These are phyloP conservation scores for Sceliomorpha sp. DNA, from an alignment of 2,888 invertebrate species.

Conservation along the genomic window DNA sequence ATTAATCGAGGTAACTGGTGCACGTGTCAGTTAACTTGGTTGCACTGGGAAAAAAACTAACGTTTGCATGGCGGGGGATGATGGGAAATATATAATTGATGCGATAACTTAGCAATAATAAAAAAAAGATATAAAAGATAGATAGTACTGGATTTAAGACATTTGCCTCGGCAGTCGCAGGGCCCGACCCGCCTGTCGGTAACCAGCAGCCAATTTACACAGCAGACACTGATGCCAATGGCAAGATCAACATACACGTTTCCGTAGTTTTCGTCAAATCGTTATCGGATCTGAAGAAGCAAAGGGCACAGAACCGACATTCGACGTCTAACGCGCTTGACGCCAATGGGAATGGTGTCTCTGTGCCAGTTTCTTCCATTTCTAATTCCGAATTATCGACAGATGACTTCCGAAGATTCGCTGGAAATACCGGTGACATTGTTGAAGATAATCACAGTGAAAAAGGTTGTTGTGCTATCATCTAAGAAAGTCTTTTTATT, in stretches of 20 bases:
- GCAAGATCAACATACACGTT: constrained; percentile 93
- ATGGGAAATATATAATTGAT: too few relatives aligned
- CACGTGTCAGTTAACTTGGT: too few relatives aligned
- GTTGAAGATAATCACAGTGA: constrained; percentile 87
- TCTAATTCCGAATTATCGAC: constrained; percentile 74
- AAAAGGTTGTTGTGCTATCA: constrained; percentile 87
- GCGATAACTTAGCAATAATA: not conserved
- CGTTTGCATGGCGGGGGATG: too few relatives aligned
- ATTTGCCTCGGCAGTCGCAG: constrained; percentile 78
- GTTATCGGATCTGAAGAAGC: constrained; percentile 95
- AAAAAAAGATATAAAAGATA: constrained; percentile 42
- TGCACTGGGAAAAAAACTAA: too few relatives aligned
- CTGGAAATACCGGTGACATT: constrained; percentile 89
- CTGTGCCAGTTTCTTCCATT: constrained; percentile 78
- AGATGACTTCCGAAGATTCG: constrained; percentile 82
- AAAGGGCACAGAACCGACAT: constrained; percentile 90
- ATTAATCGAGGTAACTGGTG: too few relatives aligned
- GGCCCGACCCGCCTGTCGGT: constrained; percentile 72
- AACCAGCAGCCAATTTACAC: constrained; percentile 82
- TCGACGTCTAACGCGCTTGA: constrained; percentile 78
- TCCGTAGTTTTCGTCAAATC: constrained; percentile 92
- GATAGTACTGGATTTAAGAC: constrained; percentile 74
- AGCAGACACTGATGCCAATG: constrained; percentile 87
- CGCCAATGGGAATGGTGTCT: constrained; percentile 78
- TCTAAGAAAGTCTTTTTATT: constrained; percentile 82